Evolutionary conservation across 2,113 vertebrate species (phyloP), one percentile per base, ranked within the genome.

Genomic region (Perca schrenkii): DNA sequence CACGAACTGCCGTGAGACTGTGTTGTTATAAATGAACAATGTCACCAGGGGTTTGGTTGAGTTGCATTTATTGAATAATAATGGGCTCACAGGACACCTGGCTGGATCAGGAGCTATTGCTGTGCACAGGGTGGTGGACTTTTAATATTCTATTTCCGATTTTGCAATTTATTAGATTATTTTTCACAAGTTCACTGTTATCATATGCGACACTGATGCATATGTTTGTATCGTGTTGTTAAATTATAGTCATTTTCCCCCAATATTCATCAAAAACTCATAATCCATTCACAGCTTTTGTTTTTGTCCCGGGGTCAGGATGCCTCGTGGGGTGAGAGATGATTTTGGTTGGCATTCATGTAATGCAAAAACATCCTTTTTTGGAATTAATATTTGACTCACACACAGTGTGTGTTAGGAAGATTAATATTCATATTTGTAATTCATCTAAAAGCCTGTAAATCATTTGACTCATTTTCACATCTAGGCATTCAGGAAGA

Each of bases 1-100:
- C 25, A 25, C 25, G 2, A 28, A 28, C 28, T 28, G 28, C 28
- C 2, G 28, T 28, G 28, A 28, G 28, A 28, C 28, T 2, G 28
- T 2, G 2, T 28, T 28, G 28, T 77, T 40, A 28, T 49, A 43
- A 61, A 50, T 62, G 43, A 4, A 52, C 34, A 49, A 50, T 11
- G 53, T 78, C 79, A 74, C 15, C 46, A 14, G 57, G 46, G 69
- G 21, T 73, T 86, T 74, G 52, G 50, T 15, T 12, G 73, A 66
- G 61, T 62, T 56, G 52, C n/a, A 21, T 64, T 74, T 64, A 22
- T 15, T 65, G 64, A 86, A 65, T 21, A 69, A 74, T 74, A 53
- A 74, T 66, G 6, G 5, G 1, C 15, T 77, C 2, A 8, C 50
- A 47, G 74, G 31, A 78, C 62, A 64, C 57, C 57, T 74, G 57